Evolutionary conservation across 2,113 vertebrate species (phyloP).

Genomic region (Fulmarus glacialis): DNA sequence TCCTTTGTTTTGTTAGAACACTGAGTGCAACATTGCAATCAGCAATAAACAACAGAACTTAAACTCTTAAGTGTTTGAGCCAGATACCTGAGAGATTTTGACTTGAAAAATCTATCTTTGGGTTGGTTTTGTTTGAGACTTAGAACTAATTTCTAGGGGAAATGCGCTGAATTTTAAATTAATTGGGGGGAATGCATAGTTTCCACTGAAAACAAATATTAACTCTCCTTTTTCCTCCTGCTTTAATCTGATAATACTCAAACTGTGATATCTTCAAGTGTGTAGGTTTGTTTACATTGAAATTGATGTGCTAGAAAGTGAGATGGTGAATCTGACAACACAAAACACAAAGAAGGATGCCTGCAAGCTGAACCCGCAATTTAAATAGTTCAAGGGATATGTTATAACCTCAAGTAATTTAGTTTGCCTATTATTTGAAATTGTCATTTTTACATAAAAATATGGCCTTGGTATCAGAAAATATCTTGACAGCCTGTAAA

Average conservation of each 20-base stretch:
- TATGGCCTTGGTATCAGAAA: not conserved
- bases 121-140: not conserved
- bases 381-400: not conserved
- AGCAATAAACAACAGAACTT: not conserved
- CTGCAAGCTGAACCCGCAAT: not conserved
- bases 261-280: not conserved
- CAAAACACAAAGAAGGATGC: not conserved
- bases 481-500: not conserved
- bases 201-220: not conserved
- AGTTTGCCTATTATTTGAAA: not conserved
- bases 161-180: not conserved
- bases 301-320: not conserved
- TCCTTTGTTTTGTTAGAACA: not conserved
- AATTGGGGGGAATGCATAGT: not conserved
- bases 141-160: not conserved
- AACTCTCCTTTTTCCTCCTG: not conserved
- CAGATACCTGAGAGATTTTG: not conserved
- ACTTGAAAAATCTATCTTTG: not conserved
- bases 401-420: not conserved
- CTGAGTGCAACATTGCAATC: not conserved
- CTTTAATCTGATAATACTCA: not conserved
- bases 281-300: not conserved
- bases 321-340: not conserved
- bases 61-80: not conserved
- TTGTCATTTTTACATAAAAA: not conserved